Conservation (phyloP, 2,888 invertebrate genomes). For the Meliscaeva auricollis region DNA sequence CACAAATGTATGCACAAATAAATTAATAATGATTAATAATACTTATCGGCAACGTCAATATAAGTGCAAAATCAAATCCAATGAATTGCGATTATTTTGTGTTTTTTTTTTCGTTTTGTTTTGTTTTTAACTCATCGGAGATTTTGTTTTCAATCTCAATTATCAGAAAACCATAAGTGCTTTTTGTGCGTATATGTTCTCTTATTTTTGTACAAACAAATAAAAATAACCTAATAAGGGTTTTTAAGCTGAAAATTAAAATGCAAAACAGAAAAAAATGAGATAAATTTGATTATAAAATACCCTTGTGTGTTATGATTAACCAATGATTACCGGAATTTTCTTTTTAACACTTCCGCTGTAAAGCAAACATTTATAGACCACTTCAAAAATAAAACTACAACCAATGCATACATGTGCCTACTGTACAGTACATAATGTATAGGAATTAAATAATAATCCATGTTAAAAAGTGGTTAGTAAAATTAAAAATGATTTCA, state of each 20-base stretch:
- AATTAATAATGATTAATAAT: slow-evolving; percentile 34
- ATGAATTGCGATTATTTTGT: too few species aligned
- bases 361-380: not conserved
- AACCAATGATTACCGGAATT: too few species aligned
- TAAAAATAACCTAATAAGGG: not conserved
- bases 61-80: not conserved
- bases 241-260: not conserved
- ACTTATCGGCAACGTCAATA: not conserved
- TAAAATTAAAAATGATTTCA: too few species aligned
- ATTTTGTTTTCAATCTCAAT: not conserved
- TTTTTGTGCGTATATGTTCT: not conserved
- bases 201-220: not conserved
- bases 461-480: too few species aligned
- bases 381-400: too few species aligned
- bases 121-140: not conserved
- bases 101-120: too few species aligned
- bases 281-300: not conserved
- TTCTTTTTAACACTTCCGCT: not conserved
- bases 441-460: too few species aligned
- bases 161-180: not conserved
- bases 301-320: too few species aligned
- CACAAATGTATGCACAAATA: not conserved
- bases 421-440: too few species aligned
- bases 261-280: not conserved
- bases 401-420: too few species aligned